A percentile compares a stretch with the other conserved stretches of the same genome.
phyloP scores from a whole-genome alignment of 2,797 vertebrate species.

The Cacajao melanocephalus region DNA sequence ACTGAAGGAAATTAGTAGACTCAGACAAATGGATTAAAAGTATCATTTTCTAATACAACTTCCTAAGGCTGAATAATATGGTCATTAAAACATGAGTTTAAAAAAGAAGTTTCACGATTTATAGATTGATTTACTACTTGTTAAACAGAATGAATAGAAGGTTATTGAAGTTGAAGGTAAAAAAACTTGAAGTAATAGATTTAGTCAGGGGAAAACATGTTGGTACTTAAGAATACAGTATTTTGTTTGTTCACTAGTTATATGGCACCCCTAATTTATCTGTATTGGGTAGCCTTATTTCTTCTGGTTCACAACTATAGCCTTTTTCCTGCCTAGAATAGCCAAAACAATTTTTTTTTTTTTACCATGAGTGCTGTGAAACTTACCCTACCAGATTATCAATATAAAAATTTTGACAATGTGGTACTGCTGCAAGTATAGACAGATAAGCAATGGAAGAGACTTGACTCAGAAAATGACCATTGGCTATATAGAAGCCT shows the following conservation, averaged over 20 bases:
- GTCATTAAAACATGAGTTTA: not conserved
- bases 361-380: not conserved
- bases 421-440: not conserved
- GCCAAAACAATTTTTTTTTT: not conserved
- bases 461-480: not conserved
- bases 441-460: not conserved
- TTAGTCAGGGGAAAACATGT: not conserved
- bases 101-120: not conserved
- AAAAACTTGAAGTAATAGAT: slow-evolving; percentile 8
- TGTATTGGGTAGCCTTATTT: not conserved
- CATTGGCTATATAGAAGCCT: not conserved
- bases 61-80: not conserved
- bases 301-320: not conserved
- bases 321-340: not conserved
- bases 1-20: not conserved
- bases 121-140: not conserved
- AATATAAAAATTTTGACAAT: not conserved
- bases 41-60: not conserved
- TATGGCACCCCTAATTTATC: not conserved
- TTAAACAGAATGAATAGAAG: not conserved
- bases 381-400: not conserved
- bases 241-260: not conserved
- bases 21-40: not conserved
- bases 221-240: not conserved
- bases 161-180: not conserved